phyloP scores from a whole-genome alignment of 2,113 vertebrate genomes.

The Tor tambroides region DNA sequence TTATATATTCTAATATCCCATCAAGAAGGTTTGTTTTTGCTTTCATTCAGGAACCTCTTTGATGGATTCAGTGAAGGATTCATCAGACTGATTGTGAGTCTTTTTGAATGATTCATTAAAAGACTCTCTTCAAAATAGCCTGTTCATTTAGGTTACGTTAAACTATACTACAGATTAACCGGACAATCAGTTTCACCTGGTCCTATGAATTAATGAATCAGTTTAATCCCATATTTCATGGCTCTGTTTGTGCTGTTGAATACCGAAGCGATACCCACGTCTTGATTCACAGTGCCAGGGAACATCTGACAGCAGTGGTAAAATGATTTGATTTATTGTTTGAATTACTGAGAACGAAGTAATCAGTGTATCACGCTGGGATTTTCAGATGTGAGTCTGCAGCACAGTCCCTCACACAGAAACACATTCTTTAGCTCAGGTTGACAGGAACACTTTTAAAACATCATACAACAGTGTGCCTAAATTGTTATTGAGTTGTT shows the following conservation, averaged over 20 bases:
- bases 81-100: no score
- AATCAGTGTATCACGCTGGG: slow-evolving; percentile 23
- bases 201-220: not conserved
- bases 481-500: slow-evolving; percentile 74
- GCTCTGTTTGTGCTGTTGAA: not conserved
- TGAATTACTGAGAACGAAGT: slow-evolving; percentile 24
- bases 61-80: no score
- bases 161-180: no score
- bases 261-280: not conserved
- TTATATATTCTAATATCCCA: no score
- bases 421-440: slow-evolving; percentile 32
- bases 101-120: no score
- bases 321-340: slow-evolving; percentile 35
- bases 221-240: not conserved
- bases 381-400: slow-evolving; percentile 24
- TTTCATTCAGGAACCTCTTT: no score
- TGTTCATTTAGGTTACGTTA: no score
- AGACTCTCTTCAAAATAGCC: no score
- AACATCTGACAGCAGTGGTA: slow-evolving; percentile 22
- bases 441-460: slow-evolving; percentile 43
- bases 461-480: slow-evolving; percentile 33
- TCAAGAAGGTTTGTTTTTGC: no score
- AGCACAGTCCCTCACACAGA: slow-evolving; percentile 11
- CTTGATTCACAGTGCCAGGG: slow-evolving; percentile 3
- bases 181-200: no score